phyloP scores from a whole-genome alignment of 2,888 invertebrate genomes.

The Acanthosepion esculentum region DNA sequence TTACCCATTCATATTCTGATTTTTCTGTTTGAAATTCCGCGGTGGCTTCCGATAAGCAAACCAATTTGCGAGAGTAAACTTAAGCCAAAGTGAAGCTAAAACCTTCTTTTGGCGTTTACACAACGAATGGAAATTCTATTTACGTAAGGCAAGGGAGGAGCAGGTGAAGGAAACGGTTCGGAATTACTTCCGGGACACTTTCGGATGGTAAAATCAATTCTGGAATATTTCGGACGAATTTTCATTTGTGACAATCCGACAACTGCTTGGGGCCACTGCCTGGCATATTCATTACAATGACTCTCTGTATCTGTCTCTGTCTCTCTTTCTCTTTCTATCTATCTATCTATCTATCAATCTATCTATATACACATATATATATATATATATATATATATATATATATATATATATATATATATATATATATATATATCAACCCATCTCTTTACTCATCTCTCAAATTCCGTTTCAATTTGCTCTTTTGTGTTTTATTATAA shows the following conservation, averaged over 20 bases:
- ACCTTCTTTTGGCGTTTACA: neutral
- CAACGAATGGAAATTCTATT: neutral
- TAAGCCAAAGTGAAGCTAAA: neutral
- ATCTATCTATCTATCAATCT: neutral
- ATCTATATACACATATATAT: neutral
- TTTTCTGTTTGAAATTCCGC: neutral
- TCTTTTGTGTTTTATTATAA: too few species aligned
- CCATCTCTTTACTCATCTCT: neutral
- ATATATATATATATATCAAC: too few species aligned
- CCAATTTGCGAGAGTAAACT: constrained; percentile 4
- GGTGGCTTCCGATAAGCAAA: neutral
- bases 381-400: too few species aligned
- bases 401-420: too few species aligned
- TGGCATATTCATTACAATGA: neutral
- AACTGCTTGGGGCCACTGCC: neutral
- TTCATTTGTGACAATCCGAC: neutral
- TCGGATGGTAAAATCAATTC: neutral
- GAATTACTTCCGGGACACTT: neutral
- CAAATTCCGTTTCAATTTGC: too few species aligned
- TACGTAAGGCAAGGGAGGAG: neutral
- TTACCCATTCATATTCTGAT: neutral
- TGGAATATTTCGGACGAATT: neutral
- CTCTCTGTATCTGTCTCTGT: neutral
- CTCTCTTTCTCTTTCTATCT: neutral
- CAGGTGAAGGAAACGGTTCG: neutral